Percentiles rank a stretch among this genome's conserved stretches.
Evolutionary conservation across 2,888 invertebrate genomes (phyloP).

Genomic region (Apamea crenata): DNA sequence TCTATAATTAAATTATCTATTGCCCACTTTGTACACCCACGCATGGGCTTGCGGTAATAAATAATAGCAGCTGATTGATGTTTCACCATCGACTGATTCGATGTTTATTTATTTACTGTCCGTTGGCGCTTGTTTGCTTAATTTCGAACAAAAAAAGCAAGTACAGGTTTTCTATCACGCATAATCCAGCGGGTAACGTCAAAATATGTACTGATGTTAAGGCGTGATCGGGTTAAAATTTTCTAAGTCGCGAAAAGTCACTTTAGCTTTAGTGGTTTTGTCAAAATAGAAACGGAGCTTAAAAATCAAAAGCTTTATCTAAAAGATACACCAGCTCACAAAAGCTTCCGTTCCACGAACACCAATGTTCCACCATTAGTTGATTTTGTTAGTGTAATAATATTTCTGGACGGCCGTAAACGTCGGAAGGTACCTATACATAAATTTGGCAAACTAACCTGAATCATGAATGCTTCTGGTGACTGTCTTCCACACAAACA

Average conservation of each 20-base stretch:
- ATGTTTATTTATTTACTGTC: constrained; percentile 66
- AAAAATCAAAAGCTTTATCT: neutral
- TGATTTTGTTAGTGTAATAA: constrained; percentile 49
- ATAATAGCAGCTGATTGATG: constrained; percentile 71
- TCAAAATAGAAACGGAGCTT: neutral
- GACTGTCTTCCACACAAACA: constrained; percentile 81
- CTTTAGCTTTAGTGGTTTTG: neutral
- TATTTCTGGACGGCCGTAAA: constrained; percentile 57
- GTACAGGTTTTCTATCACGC: constrained; percentile 19
- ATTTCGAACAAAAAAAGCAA: constrained; percentile 45
- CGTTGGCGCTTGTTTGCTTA: constrained; percentile 55
- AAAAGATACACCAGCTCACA: neutral
- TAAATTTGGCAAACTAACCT: constrained; percentile 81
- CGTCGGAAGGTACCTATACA: constrained; percentile 49
- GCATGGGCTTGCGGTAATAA: constrained; percentile 70
- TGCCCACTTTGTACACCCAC: constrained; percentile 77
- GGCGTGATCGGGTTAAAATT: neutral
- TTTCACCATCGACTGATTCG: constrained; percentile 68
- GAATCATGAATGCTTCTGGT: constrained; percentile 87
- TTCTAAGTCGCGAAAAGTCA: constrained; percentile 5
- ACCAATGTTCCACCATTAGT: constrained; percentile 18
- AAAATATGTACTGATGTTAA: neutral
- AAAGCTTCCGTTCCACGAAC: constrained; percentile 37
- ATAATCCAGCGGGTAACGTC: constrained; percentile 4
- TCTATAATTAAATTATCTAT: constrained; percentile 77